Percentiles rank a stretch among this genome's conserved stretches.
These are phyloP conservation scores for Adineta ricciae DNA, from an alignment of 2,888 invertebrate genomes.

Conservation along the genomic window DNA sequence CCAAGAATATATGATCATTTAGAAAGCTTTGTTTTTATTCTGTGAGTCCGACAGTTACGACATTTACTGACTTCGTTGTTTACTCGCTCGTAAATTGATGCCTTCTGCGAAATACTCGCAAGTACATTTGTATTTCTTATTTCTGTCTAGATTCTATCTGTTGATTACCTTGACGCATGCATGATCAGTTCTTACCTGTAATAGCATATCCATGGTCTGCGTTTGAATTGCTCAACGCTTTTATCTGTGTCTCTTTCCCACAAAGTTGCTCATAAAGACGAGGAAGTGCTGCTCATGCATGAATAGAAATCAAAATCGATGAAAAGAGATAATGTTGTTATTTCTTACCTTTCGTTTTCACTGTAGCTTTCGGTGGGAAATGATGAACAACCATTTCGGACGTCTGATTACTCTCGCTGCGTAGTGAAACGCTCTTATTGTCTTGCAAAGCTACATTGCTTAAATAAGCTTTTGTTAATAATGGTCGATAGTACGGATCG, in stretches of 20 bases:
- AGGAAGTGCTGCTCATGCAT: not conserved
- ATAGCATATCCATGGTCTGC: not conserved
- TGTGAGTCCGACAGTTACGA: too few species aligned
- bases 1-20: too few species aligned
- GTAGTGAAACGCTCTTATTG: too few species aligned
- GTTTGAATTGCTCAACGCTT: not conserved
- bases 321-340: too few species aligned
- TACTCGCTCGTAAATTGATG: too few species aligned
- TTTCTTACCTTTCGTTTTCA: constrained; percentile 18
- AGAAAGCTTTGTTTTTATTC: too few species aligned
- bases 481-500: constrained; percentile 8
- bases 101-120: too few species aligned
- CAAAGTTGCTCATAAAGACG: constrained; percentile 12
- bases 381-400: not conserved
- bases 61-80: too few species aligned
- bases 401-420: not conserved
- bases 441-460: not conserved
- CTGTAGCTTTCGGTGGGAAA: not conserved
- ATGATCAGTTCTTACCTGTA: not conserved
- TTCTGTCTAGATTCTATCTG: too few species aligned
- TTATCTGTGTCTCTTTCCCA: not conserved
- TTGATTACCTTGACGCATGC: too few species aligned
- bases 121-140: too few species aligned
- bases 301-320: not conserved
- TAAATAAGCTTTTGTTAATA: not conserved